These are phyloP conservation scores for Zygothrica quintamaculata DNA, from an alignment of 2,888 invertebrate genomes.

Conservation along the genomic window DNA sequence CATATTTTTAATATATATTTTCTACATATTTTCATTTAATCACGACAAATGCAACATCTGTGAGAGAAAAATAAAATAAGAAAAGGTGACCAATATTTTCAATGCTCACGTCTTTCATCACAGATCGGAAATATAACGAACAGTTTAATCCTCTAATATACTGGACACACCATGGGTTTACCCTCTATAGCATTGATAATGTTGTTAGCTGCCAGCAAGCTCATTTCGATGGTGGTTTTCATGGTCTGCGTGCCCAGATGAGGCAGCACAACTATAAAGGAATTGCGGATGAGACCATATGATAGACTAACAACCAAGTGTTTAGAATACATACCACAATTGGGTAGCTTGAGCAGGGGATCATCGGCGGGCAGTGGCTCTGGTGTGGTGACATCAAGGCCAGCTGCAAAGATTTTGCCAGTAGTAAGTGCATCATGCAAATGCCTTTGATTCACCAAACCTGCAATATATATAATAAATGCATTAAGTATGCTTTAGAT, in stretches of 20 bases:
- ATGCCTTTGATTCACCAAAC: constrained; percentile 91
- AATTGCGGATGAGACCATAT: neutral
- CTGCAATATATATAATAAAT: constrained; percentile 75
- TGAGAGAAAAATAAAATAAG: no score
- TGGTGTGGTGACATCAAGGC: constrained; percentile 95
- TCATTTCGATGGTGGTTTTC: constrained; percentile 91
- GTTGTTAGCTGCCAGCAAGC: constrained; percentile 91
- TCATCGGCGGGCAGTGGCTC: constrained; percentile 94
- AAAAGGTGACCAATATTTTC: no score
- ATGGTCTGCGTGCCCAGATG: constrained; percentile 95
- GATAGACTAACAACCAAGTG: neutral
- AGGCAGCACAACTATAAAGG: constrained; percentile 89
- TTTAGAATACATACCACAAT: constrained; percentile 88
- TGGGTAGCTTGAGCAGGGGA: constrained; percentile 90
- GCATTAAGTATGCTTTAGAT: rapidly evolving
- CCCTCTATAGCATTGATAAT: constrained; percentile 90
- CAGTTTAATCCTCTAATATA: constrained; percentile 71
- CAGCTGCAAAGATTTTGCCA: constrained; percentile 92
- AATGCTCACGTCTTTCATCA: no score
- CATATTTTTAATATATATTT: no score
- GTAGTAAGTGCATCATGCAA: constrained; percentile 90
- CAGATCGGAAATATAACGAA: no score
- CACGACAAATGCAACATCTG: no score
- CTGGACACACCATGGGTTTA: constrained; percentile 88
- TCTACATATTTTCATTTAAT: no score